Evolutionary conservation across 2,113 vertebrate genomes (phyloP).

Genomic region (Lophotis ruficrista): DNA sequence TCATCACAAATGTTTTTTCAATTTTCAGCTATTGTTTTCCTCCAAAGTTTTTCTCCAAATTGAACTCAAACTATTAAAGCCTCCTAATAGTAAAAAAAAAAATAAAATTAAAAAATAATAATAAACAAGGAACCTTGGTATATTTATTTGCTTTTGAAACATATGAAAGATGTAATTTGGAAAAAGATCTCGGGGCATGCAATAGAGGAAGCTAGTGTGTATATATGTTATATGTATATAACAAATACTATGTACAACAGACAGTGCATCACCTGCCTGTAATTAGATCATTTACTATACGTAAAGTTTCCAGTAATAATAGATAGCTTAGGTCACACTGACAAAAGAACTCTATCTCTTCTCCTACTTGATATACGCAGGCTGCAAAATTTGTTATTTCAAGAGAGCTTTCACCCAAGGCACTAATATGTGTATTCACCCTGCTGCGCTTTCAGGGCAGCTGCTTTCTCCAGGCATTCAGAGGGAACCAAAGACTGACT

Average conservation of each 20-base stretch:
- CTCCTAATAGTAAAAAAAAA: not conserved
- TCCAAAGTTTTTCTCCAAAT: not conserved
- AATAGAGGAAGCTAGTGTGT: not conserved
- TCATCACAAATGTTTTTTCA: not conserved
- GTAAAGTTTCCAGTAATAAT: not conserved
- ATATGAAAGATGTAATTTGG: rapidly evolving
- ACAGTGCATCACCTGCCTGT: not conserved
- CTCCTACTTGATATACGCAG: not conserved
- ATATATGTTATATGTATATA: not conserved
- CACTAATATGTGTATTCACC: not conserved
- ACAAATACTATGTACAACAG: not conserved
- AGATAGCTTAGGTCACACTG: not conserved
- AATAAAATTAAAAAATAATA: no score
- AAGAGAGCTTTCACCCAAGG: not conserved
- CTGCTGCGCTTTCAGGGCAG: not conserved
- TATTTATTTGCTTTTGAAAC: not conserved
- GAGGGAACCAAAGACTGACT: not conserved
- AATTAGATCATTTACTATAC: not conserved
- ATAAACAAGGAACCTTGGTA: not conserved
- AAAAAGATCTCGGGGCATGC: not conserved
- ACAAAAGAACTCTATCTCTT: not conserved
- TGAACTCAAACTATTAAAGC: not conserved
- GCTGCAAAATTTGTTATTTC: not conserved
- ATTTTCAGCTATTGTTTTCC: not conserved
- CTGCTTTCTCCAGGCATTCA: not conserved